A percentile compares a stretch with the other conserved stretches of the same genome.
These are phyloP conservation scores for Vidua macroura DNA, from an alignment of 2,113 vertebrate genomes.

Conservation along the genomic window DNA sequence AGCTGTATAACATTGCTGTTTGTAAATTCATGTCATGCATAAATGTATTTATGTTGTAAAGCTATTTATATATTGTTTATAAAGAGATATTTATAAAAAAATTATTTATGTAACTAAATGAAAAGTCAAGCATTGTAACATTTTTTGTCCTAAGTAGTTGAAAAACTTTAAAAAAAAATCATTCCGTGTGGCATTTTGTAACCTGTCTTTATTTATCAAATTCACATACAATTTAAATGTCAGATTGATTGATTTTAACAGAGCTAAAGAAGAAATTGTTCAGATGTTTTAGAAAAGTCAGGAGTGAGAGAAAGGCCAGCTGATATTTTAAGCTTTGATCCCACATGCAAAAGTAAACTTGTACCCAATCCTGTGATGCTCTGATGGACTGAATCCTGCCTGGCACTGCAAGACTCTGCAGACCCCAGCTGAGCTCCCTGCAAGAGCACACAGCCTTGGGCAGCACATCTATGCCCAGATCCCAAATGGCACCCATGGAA, in stretches of 20 bases:
- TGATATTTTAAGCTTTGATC: conserved; percentile 25
- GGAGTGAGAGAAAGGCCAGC: background rate
- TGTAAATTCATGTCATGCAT: conserved; percentile 85
- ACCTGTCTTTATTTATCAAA: conserved; percentile 76
- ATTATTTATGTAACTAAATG: conserved; percentile 88
- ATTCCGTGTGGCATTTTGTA: conserved; percentile 67
- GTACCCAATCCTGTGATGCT: background rate
- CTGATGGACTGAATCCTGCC: background rate
- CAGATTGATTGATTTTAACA: background rate
- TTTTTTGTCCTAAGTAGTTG: conserved; percentile 78
- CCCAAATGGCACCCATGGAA: background rate
- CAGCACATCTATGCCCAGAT: background rate
- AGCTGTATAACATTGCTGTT: conserved; percentile 75
- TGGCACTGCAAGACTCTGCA: fast-evolving
- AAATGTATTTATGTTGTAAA: conserved; percentile 89
- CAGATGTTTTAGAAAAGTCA: conserved; percentile 25
- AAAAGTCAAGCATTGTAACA: conserved; percentile 79
- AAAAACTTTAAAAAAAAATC: conserved; percentile 67
- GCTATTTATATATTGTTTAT: conserved; percentile 90
- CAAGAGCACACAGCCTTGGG: fast-evolving
- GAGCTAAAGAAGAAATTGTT: background rate
- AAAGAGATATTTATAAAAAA: conserved; percentile 86
- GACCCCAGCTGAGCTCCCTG: background rate
- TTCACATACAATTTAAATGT: background rate
- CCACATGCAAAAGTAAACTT: background rate